Base-by-base conservation (phyloP, 53 echinoderm and acorn worm genomes). In the Holothuria scabra region DNA sequence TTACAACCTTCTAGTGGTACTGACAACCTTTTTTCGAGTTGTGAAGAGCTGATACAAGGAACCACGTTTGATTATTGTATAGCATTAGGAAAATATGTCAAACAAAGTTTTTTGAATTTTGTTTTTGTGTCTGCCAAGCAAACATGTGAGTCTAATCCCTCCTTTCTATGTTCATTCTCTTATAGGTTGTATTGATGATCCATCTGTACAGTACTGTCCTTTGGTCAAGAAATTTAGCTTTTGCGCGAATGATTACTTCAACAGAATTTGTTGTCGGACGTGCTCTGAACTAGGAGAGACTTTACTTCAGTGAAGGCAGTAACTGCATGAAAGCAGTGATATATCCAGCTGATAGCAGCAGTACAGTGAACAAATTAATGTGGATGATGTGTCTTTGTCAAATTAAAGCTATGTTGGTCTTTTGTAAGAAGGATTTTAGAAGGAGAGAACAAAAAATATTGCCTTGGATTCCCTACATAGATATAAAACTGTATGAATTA, bases 211-310 rank as follows among this genome's bases (percentile, higher is more conserved):
- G 31, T 97, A 94, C 88, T 97, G 97, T 68, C 90, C 88, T 56
- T 89, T 97, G 8, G 97, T 97, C 68, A 89, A 94, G 67, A 97
- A 88, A 79, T 97, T 92, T 82, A 90, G 90, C 26, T 94, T 94
- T 60, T 97, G 97, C 79, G 91, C 85, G 67, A 88, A 94, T 35
- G 94, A 97, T 38, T 97, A 94, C 78, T 97, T 93, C 84, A 87
- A 90, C 31, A 86, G 90, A 31, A 94, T 94, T 88, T 97, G 97
- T 63, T 97, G 97, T 84, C 59, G 88, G 56, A 86, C 89, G 10
- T 92, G 92, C 29, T 88, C 88, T 21, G 75, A 81, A 64, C 64
- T 81, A 2, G 82, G 82, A 29, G 62, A 37, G 20, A 60, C 61
- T 21, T 19, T 64, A 14, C 23, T 61, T 11, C 28, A 78, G 78